Percentiles rank a stretch among this genome's conserved stretches.
These are phyloP conservation scores for Lithophane socia DNA, from an alignment of 2,888 invertebrate species.

Conservation along the genomic window DNA sequence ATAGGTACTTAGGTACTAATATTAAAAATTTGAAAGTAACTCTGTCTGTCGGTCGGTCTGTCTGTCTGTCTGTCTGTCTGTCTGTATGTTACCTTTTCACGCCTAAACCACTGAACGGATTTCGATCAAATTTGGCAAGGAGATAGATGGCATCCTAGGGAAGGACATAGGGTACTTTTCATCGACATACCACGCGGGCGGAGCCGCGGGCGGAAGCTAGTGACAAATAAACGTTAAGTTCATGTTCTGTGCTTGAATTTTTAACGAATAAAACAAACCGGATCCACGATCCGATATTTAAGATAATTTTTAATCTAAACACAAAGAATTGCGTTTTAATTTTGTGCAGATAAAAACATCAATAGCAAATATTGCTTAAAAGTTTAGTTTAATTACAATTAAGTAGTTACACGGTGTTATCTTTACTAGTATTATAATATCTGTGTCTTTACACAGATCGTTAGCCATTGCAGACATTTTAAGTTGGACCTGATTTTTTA, in stretches of 20 bases:
- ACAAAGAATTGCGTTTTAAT: constrained; percentile 21
- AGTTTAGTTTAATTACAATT: constrained; percentile 7
- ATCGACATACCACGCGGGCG: no score
- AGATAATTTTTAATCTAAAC: constrained; percentile 23
- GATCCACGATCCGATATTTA: constrained; percentile 20
- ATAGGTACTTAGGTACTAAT: no score
- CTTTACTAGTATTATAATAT: no score
- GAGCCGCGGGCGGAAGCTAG: no score
- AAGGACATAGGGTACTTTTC: no score
- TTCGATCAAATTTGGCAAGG: no score
- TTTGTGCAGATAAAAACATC: constrained; percentile 18
- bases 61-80: no score
- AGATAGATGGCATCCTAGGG: no score
- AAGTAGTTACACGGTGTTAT: constrained; percentile 14
- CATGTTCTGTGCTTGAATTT: background rate
- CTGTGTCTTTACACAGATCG: background rate
- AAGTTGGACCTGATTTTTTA: background rate
- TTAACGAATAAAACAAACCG: constrained; percentile 9
- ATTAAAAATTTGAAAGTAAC: no score
- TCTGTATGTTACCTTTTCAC: no score
- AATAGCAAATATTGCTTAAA: constrained; percentile 35
- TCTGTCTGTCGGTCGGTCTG: no score
- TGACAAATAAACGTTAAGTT: background rate
- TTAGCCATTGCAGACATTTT: constrained; percentile 11
- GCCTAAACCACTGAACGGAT: no score